Base-by-base conservation (phyloP, 2,113 vertebrate species). In the Ailuropoda melanoleuca region DNA sequence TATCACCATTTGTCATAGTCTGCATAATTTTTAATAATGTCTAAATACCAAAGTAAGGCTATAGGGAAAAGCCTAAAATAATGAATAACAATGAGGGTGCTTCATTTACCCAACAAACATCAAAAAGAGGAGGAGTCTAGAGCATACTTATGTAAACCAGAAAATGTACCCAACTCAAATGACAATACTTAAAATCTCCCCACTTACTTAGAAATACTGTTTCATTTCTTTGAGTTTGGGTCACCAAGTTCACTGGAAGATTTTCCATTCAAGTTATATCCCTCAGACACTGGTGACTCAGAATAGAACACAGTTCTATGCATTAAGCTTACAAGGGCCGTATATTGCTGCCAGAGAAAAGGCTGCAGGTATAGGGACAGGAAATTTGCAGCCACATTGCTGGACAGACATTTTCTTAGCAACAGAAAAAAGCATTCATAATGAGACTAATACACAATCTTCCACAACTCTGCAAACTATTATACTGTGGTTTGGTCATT, bases 1-100 rank as follows among this genome's bases (percentile, higher is more conserved):
- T 91, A 96, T 83, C 94, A 97, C 64, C 83, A 24, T 89, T 93
- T 95, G 31, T 96, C 75, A 92, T 96, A 74, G 92, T 96, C 74
- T 93, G 64, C 74, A 96, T 96, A 96, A 90, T 93, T 97, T 94
- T 93, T 81, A 94, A 94, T 94, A 92, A 95, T 70, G 21, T 90
- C 78, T 96, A 95, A 95, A 97, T 95, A 97, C 64, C 74, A 89
- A 96, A 97, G 58, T 60, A 93, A 97, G 70, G 90, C 72, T 64
- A 82, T 46, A 93, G 64, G 55, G 80, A 95, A 98, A 64, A 50
- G 84, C 92, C 95, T 91, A 39, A 96, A 95, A 86, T 93, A 83
- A 56, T 95, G 91, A 77, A 80, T 78, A 93, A 58, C 5, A 93
- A 89, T 23, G 60, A 88, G 31, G 12, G 48, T 66, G 53, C 29